phyloP scores from a whole-genome alignment of 2,888 invertebrate species.

The Heteromyza rotundicornis region DNA sequence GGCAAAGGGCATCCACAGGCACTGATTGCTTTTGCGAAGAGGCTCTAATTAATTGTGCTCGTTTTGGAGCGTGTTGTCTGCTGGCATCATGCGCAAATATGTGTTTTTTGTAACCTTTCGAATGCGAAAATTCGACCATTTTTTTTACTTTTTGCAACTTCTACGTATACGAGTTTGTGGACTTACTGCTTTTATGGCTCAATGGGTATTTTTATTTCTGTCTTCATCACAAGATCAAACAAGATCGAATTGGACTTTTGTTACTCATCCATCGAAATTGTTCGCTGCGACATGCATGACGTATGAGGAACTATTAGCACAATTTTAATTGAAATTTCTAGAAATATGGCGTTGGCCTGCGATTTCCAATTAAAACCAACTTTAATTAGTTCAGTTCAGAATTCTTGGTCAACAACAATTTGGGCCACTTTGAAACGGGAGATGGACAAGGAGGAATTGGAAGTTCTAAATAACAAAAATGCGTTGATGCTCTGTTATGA shows the following conservation, averaged over 20 bases:
- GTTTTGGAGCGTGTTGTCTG: conserved; percentile 41
- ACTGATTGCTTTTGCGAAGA: conserved; percentile 30
- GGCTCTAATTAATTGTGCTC: conserved; percentile 60
- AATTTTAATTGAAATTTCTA: not conserved
- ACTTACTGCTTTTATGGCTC: not conserved
- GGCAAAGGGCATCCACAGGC: not conserved
- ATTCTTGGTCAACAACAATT: too few relatives aligned
- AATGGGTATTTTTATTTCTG: not conserved
- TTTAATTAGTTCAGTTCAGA: too few relatives aligned
- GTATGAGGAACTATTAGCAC: not conserved
- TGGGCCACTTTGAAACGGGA: too few relatives aligned
- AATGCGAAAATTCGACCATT: too few relatives aligned
- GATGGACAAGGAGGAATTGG: too few relatives aligned
- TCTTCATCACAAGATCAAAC: conserved; percentile 1
- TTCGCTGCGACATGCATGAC: not conserved
- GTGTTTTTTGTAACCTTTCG: conserved; percentile 13
- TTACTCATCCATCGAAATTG: conserved; percentile 9
- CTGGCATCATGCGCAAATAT: conserved; percentile 5
- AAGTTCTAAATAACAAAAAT: too few relatives aligned
- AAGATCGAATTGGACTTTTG: too few relatives aligned
- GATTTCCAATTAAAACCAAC: not conserved
- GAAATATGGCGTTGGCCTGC: too few relatives aligned
- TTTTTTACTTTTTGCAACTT: not conserved
- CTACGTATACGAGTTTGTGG: too few relatives aligned
- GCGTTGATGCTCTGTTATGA: too few relatives aligned